Evolutionary conservation across 2,113 vertebrate genomes (phyloP), one percentile per base, ranked within the genome.

Genomic region (Otolemur garnettii): DNA sequence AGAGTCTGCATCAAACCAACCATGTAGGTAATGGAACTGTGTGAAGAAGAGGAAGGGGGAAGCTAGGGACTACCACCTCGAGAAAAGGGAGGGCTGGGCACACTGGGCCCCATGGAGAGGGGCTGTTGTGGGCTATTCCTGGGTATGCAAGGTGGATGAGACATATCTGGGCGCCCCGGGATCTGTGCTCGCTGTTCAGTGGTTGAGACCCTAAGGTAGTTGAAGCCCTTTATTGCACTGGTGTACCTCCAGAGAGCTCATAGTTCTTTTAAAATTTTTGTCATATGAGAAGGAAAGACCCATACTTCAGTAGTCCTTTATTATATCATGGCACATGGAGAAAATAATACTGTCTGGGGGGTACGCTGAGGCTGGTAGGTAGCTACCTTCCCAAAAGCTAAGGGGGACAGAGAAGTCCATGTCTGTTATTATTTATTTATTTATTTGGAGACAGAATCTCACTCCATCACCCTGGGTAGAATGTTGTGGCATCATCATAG

Each of bases 21-120:
- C 42, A 7, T 3, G 10, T 35, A 59, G 69, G 22, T 50, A 62
- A 33, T 9, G 19, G 42, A 42, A 78, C 45, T 38, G 7, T 11
- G 17, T 26, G 14, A 35, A 38, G 69, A 14, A 50, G 71, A 55
- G 71, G 53, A 82, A 64, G 38, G n/a, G 62, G 62, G 28, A 21
- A 13, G 19, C 64, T 6, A 5, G 30, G 38, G 30, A 66, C 11
- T 0, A 0, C 18, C 38, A 14, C 59, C 9, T 4, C 62, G 50
- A 66, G 35, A 24, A 66, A 18, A n/a, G n/a, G 2, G 0, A 64
- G 60, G 38, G 26, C 30, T 33, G 53, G 28, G 57, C 7, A 5
- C 0, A 0, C 3, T 15, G 18, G 19, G 12, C n/a, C 91, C 53
- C 0, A 6, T 12, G 1, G 53, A n/a, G 4, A 21, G 89, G 57